Conservation (phyloP, 2,888 invertebrate species). For the Drymonia ruficornis region DNA sequence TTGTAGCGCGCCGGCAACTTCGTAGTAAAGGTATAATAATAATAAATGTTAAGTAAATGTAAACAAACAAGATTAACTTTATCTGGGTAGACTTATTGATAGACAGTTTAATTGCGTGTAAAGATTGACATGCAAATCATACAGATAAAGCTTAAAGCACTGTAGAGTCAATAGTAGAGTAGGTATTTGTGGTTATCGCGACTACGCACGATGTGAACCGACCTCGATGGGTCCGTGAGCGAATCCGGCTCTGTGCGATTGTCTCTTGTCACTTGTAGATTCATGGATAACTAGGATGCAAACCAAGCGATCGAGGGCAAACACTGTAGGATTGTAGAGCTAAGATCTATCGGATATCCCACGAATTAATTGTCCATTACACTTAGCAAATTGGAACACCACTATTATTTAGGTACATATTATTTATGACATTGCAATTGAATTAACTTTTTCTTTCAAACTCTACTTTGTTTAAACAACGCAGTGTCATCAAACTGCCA, state of each 20-base stretch:
- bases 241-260: constrained; percentile 47
- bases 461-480: no score
- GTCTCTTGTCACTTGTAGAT: constrained; percentile 39
- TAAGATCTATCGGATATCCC: neutral
- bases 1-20: no score
- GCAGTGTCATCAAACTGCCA: no score
- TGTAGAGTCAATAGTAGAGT: constrained; percentile 1
- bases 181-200: constrained; percentile 38
- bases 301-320: no score
- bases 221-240: constrained; percentile 60
- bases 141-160: constrained; percentile 26
- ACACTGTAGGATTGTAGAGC: neutral
- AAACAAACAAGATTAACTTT: no score
- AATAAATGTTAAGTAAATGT: no score
- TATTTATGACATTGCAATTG: no score
- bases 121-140: constrained; percentile 8
- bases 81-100: neutral
- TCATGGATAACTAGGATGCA: constrained; percentile 13
- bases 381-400: no score
- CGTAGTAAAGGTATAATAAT: no score
- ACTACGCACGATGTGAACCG: constrained; percentile 40
- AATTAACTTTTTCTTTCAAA: no score
- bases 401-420: no score
- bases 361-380: no score
- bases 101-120: neutral